Percentiles rank a stretch among this genome's conserved stretches.
Evolutionary conservation across 2,113 vertebrate species (phyloP).

Genomic region (Pandion haliaetus): DNA sequence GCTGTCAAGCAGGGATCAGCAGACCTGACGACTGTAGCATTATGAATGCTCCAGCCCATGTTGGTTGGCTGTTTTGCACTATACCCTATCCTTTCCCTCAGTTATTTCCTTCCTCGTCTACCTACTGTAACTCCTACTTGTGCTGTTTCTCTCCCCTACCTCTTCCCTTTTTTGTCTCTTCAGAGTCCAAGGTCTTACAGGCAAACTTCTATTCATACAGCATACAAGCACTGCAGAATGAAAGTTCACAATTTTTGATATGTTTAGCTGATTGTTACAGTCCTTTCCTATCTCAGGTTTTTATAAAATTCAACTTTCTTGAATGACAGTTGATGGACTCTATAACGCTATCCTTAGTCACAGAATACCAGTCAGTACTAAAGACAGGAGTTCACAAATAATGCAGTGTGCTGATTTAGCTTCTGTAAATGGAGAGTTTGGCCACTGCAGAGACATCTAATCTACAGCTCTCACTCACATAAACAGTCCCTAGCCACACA

Average conservation of each 20-base stretch:
- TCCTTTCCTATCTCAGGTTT: background rate
- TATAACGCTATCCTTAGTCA: background rate
- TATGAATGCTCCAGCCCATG: background rate
- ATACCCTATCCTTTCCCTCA: background rate
- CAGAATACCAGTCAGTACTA: background rate
- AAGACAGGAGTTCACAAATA: background rate
- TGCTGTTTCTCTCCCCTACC: background rate
- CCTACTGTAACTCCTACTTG: background rate
- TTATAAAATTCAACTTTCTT: background rate
- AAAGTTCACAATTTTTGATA: background rate
- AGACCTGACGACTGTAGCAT: background rate
- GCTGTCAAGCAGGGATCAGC: background rate
- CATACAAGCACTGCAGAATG: background rate
- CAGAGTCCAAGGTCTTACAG: background rate
- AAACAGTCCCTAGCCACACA: background rate
- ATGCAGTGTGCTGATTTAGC: background rate
- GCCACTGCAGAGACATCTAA: background rate
- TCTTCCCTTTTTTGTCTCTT: background rate
- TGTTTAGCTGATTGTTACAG: background rate
- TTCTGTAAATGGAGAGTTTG: background rate
- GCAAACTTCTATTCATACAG: background rate
- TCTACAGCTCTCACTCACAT: background rate
- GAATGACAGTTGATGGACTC: background rate
- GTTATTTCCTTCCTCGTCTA: slow-evolving; percentile 12
- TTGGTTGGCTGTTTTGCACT: background rate